These are phyloP conservation scores for Bufo gargarizans DNA, from an alignment of 2,113 vertebrate genomes.

Conservation along the genomic window DNA sequence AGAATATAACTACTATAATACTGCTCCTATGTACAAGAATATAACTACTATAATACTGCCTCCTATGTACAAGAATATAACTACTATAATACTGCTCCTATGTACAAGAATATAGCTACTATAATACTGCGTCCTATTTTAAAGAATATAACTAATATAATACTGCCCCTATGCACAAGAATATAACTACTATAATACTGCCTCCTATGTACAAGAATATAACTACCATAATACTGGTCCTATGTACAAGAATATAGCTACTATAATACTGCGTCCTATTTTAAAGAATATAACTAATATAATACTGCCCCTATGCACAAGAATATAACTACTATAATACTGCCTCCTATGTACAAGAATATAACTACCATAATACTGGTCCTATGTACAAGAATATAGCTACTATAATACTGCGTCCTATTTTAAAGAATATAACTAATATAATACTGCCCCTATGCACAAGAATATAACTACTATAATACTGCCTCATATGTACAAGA, in stretches of 20 bases:
- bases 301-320: not conserved
- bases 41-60: slow-evolving; percentile 2
- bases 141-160: not conserved
- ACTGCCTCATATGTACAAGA: not conserved
- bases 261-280: not conserved
- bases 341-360: not conserved
- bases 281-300: not conserved
- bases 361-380: not conserved
- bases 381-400: not conserved
- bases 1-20: slow-evolving; percentile 3
- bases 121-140: not conserved
- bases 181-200: too few relatives aligned
- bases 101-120: not conserved
- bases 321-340: not conserved
- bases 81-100: not conserved
- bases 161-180: too few relatives aligned
- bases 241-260: not conserved
- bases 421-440: not conserved
- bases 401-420: not conserved
- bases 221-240: not conserved
- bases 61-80: not conserved
- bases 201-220: too few relatives aligned
- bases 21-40: not conserved
- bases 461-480: slow-evolving; percentile 8
- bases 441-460: not conserved